These are phyloP conservation scores for Hemicordylus capensis DNA, from an alignment of 2,113 vertebrate species.

Conservation along the genomic window DNA sequence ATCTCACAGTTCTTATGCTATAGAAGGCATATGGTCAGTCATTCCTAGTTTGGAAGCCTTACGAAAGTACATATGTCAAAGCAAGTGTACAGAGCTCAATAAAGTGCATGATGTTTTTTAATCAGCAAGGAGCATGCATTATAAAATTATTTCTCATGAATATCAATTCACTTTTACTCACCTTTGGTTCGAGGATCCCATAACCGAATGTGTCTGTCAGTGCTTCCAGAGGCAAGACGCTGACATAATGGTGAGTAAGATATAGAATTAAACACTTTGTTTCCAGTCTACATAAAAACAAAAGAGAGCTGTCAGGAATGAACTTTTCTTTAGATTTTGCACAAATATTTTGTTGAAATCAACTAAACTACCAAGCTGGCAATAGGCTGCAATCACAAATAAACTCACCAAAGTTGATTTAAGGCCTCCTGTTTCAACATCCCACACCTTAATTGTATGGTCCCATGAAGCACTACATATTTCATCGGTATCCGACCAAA, in stretches of 20 bases:
- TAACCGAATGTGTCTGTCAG: conserved; percentile 91
- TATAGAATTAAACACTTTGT: conserved; percentile 95
- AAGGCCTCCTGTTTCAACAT: conserved; percentile 85
- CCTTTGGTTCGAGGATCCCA: conserved; percentile 97
- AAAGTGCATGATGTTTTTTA: not conserved
- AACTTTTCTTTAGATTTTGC: not conserved
- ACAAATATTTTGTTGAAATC: conserved; percentile 8
- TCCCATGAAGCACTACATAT: conserved; percentile 97
- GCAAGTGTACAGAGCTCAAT: not conserved
- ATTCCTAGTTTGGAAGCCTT: not conserved
- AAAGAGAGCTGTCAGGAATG: not conserved
- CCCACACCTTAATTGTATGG: conserved; percentile 94
- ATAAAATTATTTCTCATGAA: not conserved
- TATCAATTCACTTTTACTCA: conserved; percentile 43
- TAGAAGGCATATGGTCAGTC: not conserved
- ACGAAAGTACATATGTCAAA: not conserved
- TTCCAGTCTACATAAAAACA: conserved; percentile 84
- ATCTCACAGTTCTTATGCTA: not conserved
- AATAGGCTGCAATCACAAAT: not conserved
- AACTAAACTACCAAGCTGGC: not conserved
- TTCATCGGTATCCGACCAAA: conserved; percentile 92
- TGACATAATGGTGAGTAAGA: conserved; percentile 92
- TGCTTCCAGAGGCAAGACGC: conserved; percentile 91
- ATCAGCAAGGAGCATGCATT: not conserved
- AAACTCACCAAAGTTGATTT: conserved; percentile 89